phyloP scores from a whole-genome alignment of 2,797 vertebrate genomes.

The Peromyscus nudipes region DNA sequence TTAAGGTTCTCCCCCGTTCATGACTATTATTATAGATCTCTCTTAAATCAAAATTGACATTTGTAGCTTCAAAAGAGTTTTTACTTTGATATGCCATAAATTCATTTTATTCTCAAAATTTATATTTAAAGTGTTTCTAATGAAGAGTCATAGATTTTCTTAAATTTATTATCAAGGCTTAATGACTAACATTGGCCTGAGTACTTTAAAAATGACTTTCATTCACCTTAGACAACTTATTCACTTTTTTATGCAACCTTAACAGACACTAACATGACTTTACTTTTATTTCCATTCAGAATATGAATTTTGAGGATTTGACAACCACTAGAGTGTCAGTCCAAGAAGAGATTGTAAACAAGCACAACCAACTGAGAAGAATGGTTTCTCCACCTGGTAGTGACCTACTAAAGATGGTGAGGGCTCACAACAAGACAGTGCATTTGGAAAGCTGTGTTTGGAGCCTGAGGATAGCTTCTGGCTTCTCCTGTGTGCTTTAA shows the following conservation, averaged over 20 bases:
- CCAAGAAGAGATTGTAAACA: slow-evolving; percentile 70
- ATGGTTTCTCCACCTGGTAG: slow-evolving; percentile 58
- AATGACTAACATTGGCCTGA: not conserved
- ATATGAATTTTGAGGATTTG: not conserved
- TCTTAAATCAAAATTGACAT: slow-evolving; percentile 4
- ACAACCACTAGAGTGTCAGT: not conserved
- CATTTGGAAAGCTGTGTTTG: not conserved
- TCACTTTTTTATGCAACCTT: not conserved
- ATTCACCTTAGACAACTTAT: not conserved
- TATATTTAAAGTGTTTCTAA: not conserved
- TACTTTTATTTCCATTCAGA: slow-evolving; percentile 59
- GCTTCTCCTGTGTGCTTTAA: not conserved
- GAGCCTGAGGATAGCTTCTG: no score
- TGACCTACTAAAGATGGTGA: slow-evolving; percentile 84
- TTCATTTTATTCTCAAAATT: not conserved
- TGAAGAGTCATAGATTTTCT: slow-evolving; percentile 22
- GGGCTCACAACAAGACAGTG: not conserved
- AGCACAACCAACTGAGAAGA: slow-evolving; percentile 76
- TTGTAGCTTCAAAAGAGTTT: not conserved
- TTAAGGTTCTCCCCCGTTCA: not conserved
- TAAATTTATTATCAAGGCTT: not conserved
- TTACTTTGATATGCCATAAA: not conserved
- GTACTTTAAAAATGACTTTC: not conserved
- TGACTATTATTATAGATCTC: not conserved
- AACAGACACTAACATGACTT: not conserved